Evolutionary conservation across 1,140 invertebrate genomes (phyloP).

Genomic region (Neodiprion fabricii): DNA sequence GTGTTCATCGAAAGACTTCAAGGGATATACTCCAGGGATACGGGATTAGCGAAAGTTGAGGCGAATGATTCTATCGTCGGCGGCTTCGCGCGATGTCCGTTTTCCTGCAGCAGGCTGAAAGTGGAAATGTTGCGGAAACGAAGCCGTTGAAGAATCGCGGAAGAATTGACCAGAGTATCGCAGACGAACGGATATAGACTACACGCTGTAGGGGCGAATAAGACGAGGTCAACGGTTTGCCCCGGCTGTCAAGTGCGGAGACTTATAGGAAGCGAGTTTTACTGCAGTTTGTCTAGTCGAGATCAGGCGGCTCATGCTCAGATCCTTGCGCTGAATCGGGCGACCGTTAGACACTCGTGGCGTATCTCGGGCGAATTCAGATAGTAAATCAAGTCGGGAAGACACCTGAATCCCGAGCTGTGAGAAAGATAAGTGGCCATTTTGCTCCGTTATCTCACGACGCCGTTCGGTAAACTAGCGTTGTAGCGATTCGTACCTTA

Average conservation of each 20-base stretch:
- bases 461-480: too few species aligned
- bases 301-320: too few species aligned
- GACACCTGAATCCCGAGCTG: too few species aligned
- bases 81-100: neutral
- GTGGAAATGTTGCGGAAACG: neutral
- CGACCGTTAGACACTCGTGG: neutral
- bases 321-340: too few species aligned
- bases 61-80: neutral
- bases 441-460: too few species aligned
- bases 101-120: neutral
- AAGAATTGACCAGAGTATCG: neutral
- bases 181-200: neutral
- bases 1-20: too few species aligned
- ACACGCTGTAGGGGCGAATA: neutral
- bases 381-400: neutral
- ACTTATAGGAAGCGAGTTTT: neutral
- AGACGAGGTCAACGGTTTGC: neutral
- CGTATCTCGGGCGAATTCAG: neutral
- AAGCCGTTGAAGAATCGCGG: neutral
- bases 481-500: too few species aligned
- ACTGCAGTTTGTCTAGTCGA: too few species aligned
- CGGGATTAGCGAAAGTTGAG: neutral
- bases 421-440: too few species aligned
- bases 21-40: neutral
- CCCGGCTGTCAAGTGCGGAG: neutral